Evolutionary conservation across 2,797 vertebrate genomes (phyloP), one percentile per base, ranked within the genome.

Genomic region (Basileuterus tristriatus): DNA sequence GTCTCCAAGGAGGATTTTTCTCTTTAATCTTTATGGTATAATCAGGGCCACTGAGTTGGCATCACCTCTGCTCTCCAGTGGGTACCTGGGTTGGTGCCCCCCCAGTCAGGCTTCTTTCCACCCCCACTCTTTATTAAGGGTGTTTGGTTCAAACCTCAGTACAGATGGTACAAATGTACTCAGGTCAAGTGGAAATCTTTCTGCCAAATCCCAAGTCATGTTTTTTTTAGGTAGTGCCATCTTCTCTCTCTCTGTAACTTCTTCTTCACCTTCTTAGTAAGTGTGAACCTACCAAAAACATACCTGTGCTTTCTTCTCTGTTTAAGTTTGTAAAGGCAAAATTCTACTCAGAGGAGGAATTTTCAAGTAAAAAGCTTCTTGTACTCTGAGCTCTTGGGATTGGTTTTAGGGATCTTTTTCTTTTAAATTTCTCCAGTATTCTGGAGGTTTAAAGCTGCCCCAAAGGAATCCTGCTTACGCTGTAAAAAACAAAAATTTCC

Each of bases 81-180:
- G 32, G 2, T 56, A 2, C 2, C 44, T 58, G 67, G 17, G 3
- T 14, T 56, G 34, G 21, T 52, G 32, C 49, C 47, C 36, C 36
- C 50, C 11, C 46, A 36, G 14, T 32, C 43, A 23, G 23, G 39
- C 11, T 46, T 23, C 44, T 36, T 26, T 49, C 60, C 23, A 23
- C 8, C 5, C 29, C 22, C 2, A 0, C 10, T 44, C 60, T 49
- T 68, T 55, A 7, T 80, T 32, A 6, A 17, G 5, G 17, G 2
- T 46, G 9, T 81, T 83, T 53, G 32, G 8, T 27, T 46, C 49
- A 70, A 50, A 46, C 34, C 15, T 56, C n/a, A 39, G 5, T 16
- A 9, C 10, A 8, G 22, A 60, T 7, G 1, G 9, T 16, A 10
- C 10, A 9, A 23, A 62, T 7, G 2, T 41, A 8, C 12, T 37